Evolutionary conservation across 92 coral and sea anemone genomes (phyloP).

Genomic region (Porites cylindrica): DNA sequence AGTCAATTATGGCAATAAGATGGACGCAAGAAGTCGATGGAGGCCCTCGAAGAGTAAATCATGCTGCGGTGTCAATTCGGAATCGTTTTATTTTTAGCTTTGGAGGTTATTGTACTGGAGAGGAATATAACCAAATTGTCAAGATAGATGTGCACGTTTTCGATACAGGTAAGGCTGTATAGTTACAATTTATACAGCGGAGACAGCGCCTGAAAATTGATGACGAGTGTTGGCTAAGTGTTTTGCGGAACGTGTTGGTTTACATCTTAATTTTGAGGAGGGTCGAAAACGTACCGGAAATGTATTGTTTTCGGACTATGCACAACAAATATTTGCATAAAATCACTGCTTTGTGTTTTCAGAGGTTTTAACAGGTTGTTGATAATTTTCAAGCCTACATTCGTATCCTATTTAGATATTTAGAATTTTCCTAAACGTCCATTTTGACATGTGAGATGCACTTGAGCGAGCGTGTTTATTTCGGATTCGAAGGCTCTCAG

Average conservation of each 20-base stretch:
- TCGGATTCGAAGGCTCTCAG: constrained; percentile 9
- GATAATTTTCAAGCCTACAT: not conserved
- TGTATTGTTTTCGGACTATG: constrained; percentile 7
- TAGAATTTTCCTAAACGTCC: not conserved
- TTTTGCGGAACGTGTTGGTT: not conserved
- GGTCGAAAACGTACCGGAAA: constrained; percentile 45
- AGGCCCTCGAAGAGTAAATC: constrained; percentile 97
- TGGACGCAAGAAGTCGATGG: constrained; percentile 95
- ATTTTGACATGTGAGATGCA: not conserved
- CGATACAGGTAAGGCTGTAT: constrained; percentile 77
- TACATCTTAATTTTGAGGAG: not conserved
- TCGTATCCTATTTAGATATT: not conserved
- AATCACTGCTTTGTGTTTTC: not conserved
- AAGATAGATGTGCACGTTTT: constrained; percentile 95
- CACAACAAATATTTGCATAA: constrained; percentile 15
- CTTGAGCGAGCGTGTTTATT: not conserved
- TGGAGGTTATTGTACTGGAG: constrained; percentile 98
- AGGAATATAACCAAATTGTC: constrained; percentile 83
- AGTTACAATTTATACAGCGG: not conserved
- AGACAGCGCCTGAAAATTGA: not conserved
- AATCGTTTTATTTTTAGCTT: constrained; percentile 92
- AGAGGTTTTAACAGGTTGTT: not conserved
- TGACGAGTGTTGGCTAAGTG: not conserved
- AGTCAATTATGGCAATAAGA: constrained; percentile 67
- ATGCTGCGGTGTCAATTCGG: constrained; percentile 90